Base-by-base conservation (phyloP, 2,888 invertebrate genomes). In the Leistus spinibarbis region DNA sequence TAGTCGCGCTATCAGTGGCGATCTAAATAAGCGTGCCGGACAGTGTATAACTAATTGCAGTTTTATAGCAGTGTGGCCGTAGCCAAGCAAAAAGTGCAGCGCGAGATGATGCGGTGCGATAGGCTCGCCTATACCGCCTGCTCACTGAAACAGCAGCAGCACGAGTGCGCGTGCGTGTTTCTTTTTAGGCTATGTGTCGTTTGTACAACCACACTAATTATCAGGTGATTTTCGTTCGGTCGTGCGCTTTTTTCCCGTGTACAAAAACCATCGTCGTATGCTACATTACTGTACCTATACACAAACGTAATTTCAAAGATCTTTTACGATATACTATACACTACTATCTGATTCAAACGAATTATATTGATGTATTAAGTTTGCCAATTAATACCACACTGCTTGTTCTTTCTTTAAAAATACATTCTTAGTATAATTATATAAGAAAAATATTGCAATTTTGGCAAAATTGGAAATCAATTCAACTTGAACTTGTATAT, bases 1-100 rank as follows among this genome's bases (percentile, higher is more conserved):
- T 57, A 3, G 20, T 40, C 13, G 7, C 40, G 54, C 56, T 71
- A 71, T 71, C 71, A 27, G 10, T 0, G 79, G 76, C 77, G 81
- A 85, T 84, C 84, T 84, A 84, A 84, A 84, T 84, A 84, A 84
- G 81, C 84, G 82, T 83, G 82, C 83, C 83, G 83, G 84, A 83
- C 84, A 83, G 82, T 83, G 81, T 81, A 83, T 82, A 82, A 80
- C 84, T 83, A 84, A 83, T 84, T 84, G 83, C 81, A 79, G 81
- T 82, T 82, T 83, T 83, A 83, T 83, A 81, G 81, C 83, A 82
- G 82, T 20, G 40, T 40, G 40, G 22, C 60, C 60, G 60, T 60
- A 16, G 60, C 40, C 40, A 40, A 10, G 13, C 60, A 60, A 60
- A 60, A 60, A 60, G 19, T 60, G 60, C 60, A 60, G 13, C 10